phyloP scores from a whole-genome alignment of 2,113 vertebrate genomes.

The Nyctereutes procyonoides region DNA sequence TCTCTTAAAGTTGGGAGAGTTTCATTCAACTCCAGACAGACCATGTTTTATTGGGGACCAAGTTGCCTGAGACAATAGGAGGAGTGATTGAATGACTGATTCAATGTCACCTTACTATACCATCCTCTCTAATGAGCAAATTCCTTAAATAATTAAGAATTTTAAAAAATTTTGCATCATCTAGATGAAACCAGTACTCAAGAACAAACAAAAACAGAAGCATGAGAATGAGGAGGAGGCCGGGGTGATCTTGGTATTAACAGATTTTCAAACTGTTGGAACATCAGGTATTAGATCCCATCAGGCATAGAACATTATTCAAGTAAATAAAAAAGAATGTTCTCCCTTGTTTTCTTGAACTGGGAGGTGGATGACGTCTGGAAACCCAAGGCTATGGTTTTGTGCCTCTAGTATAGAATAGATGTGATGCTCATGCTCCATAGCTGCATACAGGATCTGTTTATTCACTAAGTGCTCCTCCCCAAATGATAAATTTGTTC shows the following conservation, averaged over 20 bases:
- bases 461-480: neutral
- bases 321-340: neutral
- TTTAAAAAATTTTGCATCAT: neutral
- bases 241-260: neutral
- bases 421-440: neutral
- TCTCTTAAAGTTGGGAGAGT: neutral
- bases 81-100: neutral
- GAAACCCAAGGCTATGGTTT: neutral
- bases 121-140: neutral
- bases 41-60: neutral
- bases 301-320: neutral
- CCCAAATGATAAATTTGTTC: too few species aligned
- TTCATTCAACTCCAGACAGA: neutral
- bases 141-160: neutral
- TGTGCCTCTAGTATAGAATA: neutral
- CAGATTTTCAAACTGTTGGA: neutral
- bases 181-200: neutral
- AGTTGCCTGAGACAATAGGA: neutral
- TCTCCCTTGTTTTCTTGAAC: neutral
- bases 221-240: neutral
- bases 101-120: neutral
- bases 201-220: conserved; percentile 4
- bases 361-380: neutral
- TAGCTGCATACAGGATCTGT: neutral
- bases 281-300: neutral